Conservation (phyloP, 1,140 invertebrate species). For the Pseudomyrmex pallidus region DNA sequence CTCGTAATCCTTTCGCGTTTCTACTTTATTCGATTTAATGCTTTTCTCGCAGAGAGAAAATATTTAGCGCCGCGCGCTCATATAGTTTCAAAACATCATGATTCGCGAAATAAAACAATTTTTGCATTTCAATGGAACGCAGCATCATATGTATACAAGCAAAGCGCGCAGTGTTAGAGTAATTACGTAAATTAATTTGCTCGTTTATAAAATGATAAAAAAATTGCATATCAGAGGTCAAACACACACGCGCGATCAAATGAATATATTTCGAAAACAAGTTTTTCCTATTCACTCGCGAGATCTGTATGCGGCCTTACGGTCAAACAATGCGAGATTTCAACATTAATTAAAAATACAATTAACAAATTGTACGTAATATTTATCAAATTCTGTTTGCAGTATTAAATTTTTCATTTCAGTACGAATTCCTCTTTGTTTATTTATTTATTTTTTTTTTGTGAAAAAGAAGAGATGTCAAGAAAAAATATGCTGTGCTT, state of each 20-base stretch:
- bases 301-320: slow-evolving; percentile 17
- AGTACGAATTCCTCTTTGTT: not conserved
- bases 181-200: slow-evolving; percentile 45
- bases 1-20: too few relatives aligned
- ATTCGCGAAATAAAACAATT: not conserved
- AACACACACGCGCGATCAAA: slow-evolving; percentile 40
- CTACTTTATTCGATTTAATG: slow-evolving; percentile 10
- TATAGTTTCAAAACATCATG: not conserved
- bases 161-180: not conserved
- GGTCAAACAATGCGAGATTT: slow-evolving; percentile 26
- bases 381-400: not conserved
- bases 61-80: too few relatives aligned
- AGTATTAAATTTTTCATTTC: not conserved
- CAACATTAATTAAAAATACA: slow-evolving; percentile 46
- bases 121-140: not conserved
- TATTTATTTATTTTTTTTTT: too few relatives aligned
- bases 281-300: slow-evolving; percentile 6
- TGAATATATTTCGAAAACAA: slow-evolving; percentile 46
- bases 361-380: slow-evolving; percentile 40
- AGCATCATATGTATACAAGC: too few relatives aligned
- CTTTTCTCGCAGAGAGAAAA: not conserved
- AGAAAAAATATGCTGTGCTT: not conserved
- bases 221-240: slow-evolving; percentile 3
- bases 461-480: too few relatives aligned
- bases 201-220: slow-evolving; percentile 31